Evolutionary conservation across 2,888 invertebrate species (phyloP).

Genomic region (Leptopilina drosophilae): DNA sequence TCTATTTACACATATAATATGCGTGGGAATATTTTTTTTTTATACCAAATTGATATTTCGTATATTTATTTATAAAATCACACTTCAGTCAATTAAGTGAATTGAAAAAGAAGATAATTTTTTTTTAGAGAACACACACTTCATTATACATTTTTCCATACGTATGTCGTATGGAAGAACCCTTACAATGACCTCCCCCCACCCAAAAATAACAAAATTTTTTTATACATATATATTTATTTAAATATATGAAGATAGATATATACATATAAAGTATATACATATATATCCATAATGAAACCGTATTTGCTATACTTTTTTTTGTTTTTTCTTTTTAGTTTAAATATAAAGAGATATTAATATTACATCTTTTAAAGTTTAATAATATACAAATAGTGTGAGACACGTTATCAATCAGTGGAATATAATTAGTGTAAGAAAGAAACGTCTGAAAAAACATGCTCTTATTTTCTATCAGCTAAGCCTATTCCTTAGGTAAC

Average conservation of each 20-base stretch:
- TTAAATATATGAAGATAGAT: slow-evolving; percentile 59
- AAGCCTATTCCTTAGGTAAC: slow-evolving; percentile 75
- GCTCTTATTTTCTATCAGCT: slow-evolving; percentile 71
- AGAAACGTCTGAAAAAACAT: slow-evolving; percentile 67
- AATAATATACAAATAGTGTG: slow-evolving; percentile 73
- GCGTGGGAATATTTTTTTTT: too few relatives aligned
- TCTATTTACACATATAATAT: too few relatives aligned
- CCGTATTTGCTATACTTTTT: slow-evolving; percentile 69
- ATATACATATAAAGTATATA: slow-evolving; percentile 69
- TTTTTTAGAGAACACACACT: neutral
- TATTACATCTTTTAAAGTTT: slow-evolving; percentile 68
- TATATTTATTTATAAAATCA: slow-evolving; percentile 57
- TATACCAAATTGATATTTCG: slow-evolving; percentile 8
- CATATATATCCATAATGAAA: slow-evolving; percentile 70
- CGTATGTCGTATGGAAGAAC: slow-evolving; percentile 58
- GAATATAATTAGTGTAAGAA: slow-evolving; percentile 53
- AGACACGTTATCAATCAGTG: slow-evolving; percentile 56
- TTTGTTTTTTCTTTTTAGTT: too few relatives aligned
- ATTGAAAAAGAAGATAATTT: too few relatives aligned
- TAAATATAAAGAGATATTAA: slow-evolving; percentile 73
- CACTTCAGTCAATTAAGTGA: slow-evolving; percentile 59
- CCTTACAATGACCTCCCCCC: slow-evolving; percentile 54
- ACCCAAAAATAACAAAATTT: slow-evolving; percentile 71
- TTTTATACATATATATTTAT: slow-evolving; percentile 59
- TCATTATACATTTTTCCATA: slow-evolving; percentile 13